Conservation (phyloP, 2,113 vertebrate species). For the Rhombomys opimus region DNA sequence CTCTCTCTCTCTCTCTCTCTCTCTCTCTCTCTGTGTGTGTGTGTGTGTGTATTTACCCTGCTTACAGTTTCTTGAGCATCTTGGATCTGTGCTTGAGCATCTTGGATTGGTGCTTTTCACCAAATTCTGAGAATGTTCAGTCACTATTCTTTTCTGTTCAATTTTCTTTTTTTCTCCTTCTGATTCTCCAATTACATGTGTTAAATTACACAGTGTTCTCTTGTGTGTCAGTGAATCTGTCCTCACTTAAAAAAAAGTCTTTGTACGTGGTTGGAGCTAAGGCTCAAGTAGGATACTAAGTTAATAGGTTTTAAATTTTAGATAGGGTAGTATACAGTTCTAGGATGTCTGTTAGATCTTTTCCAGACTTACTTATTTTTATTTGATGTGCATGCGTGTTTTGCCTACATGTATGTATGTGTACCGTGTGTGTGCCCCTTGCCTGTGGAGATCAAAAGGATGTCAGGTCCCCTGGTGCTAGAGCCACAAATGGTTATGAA, state of each 20-base stretch:
- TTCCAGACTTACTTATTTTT: not conserved
- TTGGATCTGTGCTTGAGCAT: too few species aligned
- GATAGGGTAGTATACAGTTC: not conserved
- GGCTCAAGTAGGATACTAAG: not conserved
- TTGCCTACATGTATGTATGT: too few species aligned
- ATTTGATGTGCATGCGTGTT: too few species aligned
- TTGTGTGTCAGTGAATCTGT: not conserved
- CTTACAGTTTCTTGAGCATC: too few species aligned
- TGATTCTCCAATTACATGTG: not conserved
- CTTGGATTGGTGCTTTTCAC: not conserved
- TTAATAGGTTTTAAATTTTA: conserved; percentile 30
- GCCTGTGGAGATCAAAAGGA: too few species aligned
- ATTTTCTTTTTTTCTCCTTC: not conserved
- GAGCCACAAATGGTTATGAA: too few species aligned
- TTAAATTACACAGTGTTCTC: not conserved
- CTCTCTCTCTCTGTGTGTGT: not conserved
- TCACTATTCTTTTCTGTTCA: not conserved
- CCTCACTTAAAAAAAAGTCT: not conserved
- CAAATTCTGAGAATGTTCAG: conserved; percentile 14
- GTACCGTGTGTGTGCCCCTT: too few species aligned
- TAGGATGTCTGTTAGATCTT: conserved; percentile 25
- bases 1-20: too few species aligned
- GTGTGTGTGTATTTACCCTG: not conserved
- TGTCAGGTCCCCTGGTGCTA: too few species aligned
- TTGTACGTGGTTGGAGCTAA: conserved; percentile 15